Percentiles rank a stretch among this genome's conserved stretches.
Evolutionary conservation across 2,113 vertebrate species (phyloP).

Genomic region (Corythoichthys intestinalis): DNA sequence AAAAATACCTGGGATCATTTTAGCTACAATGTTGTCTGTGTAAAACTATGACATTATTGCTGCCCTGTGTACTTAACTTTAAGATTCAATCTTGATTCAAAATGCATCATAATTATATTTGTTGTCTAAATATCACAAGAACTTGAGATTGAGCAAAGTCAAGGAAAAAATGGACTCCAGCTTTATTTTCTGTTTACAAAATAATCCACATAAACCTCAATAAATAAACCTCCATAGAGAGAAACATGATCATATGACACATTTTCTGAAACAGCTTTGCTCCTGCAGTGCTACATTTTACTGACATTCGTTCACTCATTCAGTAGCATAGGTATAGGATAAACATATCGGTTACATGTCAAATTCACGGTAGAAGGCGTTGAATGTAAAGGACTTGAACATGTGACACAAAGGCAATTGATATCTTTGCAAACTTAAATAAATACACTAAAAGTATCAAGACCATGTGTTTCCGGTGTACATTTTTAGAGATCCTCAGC

Average conservation of each 20-base stretch:
- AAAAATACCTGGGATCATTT: too few relatives aligned
- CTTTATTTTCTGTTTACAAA: conserved; percentile 74
- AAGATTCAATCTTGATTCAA: background rate
- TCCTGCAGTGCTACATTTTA: conserved; percentile 36
- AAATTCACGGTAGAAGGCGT: background rate
- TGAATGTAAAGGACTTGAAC: background rate
- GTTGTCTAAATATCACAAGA: background rate
- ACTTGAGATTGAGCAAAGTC: conserved; percentile 16
- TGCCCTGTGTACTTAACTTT: background rate
- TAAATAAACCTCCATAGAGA: conserved; percentile 59
- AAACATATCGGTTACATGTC: conserved; percentile 6
- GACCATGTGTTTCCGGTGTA: background rate
- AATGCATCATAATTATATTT: background rate
- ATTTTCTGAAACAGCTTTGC: conserved; percentile 46
- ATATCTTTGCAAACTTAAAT: conserved; percentile 21
- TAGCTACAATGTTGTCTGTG: too few relatives aligned
- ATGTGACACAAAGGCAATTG: conserved; percentile 23
- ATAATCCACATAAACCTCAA: conserved; percentile 65
- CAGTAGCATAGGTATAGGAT: conserved; percentile 38
- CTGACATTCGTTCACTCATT: conserved; percentile 18
- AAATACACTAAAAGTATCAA: background rate
- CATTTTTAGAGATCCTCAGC: background rate
- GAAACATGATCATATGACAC: conserved; percentile 51
- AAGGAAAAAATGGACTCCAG: conserved; percentile 57
- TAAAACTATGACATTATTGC: too few relatives aligned